A percentile compares a stretch with the other conserved stretches of the same genome.
Evolutionary conservation across 2,797 vertebrate species (phyloP).

Genomic region (Salarias fasciatus): DNA sequence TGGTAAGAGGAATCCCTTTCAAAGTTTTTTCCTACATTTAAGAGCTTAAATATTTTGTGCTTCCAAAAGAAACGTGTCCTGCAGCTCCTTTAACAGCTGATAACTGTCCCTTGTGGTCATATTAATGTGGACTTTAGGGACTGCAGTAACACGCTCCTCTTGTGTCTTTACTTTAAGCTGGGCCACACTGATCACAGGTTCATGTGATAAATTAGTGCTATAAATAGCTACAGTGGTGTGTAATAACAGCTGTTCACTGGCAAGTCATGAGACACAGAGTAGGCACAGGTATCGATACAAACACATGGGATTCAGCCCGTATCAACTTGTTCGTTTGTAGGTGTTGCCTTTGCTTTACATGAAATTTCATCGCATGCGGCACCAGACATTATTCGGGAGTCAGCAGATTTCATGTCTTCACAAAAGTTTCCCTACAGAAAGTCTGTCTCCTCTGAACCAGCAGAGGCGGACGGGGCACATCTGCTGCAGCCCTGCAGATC

Average conservation of each 20-base stretch:
- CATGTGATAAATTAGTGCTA: not conserved
- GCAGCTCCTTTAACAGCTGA: too few relatives aligned
- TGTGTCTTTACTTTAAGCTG: too few relatives aligned
- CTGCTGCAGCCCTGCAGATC: constrained; percentile 59
- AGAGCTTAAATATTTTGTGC: too few relatives aligned
- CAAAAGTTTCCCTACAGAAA: constrained; percentile 33
- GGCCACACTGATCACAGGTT: too few relatives aligned
- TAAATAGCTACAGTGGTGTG: not conserved
- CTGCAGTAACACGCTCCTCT: too few relatives aligned
- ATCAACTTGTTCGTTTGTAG: not conserved
- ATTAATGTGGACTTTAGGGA: too few relatives aligned
- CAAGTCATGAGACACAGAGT: not conserved
- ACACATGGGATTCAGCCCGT: not conserved
- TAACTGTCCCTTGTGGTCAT: too few relatives aligned
- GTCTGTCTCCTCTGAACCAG: constrained; percentile 41
- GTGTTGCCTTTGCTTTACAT: not conserved
- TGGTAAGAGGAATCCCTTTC: too few relatives aligned
- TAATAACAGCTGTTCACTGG: not conserved
- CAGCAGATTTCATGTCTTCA: constrained; percentile 28
- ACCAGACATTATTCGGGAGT: constrained; percentile 7
- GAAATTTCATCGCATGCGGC: not conserved
- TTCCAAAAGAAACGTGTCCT: too few relatives aligned
- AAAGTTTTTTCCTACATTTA: too few relatives aligned
- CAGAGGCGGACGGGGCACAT: constrained; percentile 47
- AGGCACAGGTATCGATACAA: not conserved